Base-by-base conservation (phyloP, 2,888 invertebrate genomes). In the Drosophila basisetae region DNA sequence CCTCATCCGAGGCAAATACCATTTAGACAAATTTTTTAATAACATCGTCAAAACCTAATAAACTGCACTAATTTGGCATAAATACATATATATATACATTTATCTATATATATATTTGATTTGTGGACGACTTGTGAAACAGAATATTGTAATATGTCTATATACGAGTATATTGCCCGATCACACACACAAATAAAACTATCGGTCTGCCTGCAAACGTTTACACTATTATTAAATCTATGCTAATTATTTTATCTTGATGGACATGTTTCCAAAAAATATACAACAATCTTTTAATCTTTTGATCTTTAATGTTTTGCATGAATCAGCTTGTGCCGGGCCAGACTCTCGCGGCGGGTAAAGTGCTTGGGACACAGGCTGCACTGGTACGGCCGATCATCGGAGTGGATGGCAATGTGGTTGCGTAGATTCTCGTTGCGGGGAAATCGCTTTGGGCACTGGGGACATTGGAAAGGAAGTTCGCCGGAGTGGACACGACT, bases 21-120 rank as follows among this genome's bases (percentile, higher is more conserved):
- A 80, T 66, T 81, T 81, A 81, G 80, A 73, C 64, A 67, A 81
- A 80, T 83, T 81, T 70, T 80, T 62, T 53, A 68, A 63, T 72
- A 77, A 63, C 65, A 75, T 76, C 76, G 69, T 72, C 65, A 64
- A 64, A 65, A 52, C 54, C 54, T 67, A 68, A 78, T 75, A 76
- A 82, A 72, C 37, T 66, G 52, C 28, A 69, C 53, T 62, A 54
- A 64, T 83, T 73, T 80, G 80, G 80, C 83, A 55, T 37, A 52
- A n/a, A 52, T 28, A 54, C 35, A 54, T 54, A 54, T 25, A 35
- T 54, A 31, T 31, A 41, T 41, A n/a, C n/a, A 41, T 41, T 1
- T n/a, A 22, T 25, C 4, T 25, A 65, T 28, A 47, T 25, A 47
- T 25, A 47, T 65, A 74, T 78, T 71, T 71, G 49, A 68, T 60